Evolutionary conservation across 2,797 vertebrate species (phyloP).

Genomic region (Micromesistius poutassou): DNA sequence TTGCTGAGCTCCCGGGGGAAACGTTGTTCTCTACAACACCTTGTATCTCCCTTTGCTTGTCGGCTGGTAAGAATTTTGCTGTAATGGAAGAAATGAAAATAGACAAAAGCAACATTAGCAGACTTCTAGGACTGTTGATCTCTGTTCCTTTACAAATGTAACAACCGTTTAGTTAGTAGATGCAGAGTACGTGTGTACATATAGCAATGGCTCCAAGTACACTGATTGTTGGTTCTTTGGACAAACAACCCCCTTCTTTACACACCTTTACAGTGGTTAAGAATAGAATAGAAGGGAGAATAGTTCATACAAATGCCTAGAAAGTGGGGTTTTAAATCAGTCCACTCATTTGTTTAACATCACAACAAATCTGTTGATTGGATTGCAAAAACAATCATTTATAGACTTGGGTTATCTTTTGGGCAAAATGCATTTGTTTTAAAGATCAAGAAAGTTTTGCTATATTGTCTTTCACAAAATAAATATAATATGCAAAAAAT

Average conservation of each 20-base stretch:
- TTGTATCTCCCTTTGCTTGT: conserved; percentile 98
- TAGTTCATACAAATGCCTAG: not conserved
- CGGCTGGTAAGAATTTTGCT: conserved; percentile 99
- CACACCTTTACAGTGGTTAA: too few relatives aligned
- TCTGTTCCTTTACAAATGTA: not conserved
- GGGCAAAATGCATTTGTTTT: not conserved
- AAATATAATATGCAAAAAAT: too few relatives aligned
- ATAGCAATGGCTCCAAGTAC: not conserved
- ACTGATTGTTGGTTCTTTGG: not conserved
- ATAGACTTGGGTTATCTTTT: not conserved
- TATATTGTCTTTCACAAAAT: not conserved
- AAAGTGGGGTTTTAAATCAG: not conserved
- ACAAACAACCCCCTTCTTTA: not conserved
- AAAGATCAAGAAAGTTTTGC: not conserved
- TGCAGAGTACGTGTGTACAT: not conserved
- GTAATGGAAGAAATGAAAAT: conserved; percentile 34
- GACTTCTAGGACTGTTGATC: not conserved
- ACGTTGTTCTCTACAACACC: conserved; percentile 80
- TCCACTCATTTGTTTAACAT: not conserved
- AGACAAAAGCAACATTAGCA: conserved; percentile 15
- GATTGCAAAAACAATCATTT: too few relatives aligned
- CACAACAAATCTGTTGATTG: not conserved
- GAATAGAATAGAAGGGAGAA: not conserved
- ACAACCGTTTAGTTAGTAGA: not conserved
- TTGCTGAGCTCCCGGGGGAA: not conserved